phyloP scores from a whole-genome alignment of 2,113 vertebrate genomes.

The Osmerus eperlanus region DNA sequence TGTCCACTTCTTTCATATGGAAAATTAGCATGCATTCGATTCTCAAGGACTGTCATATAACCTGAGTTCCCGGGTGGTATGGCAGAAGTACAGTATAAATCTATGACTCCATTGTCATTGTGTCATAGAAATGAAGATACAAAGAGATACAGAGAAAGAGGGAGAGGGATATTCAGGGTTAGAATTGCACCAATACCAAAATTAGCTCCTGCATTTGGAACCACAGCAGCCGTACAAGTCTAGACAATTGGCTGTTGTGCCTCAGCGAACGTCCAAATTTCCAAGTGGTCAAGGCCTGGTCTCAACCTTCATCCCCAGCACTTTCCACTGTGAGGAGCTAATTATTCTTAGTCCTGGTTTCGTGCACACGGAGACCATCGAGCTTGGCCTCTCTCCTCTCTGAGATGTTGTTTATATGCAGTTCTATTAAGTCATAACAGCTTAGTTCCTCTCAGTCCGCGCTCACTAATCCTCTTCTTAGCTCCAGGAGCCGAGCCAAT shows the following conservation, averaged over 20 bases:
- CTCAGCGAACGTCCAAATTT: slow-evolving; percentile 31
- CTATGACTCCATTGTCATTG: too few species aligned
- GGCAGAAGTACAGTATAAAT: too few species aligned
- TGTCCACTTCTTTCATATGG: not conserved
- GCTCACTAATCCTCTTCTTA: slow-evolving; percentile 63
- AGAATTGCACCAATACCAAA: too few species aligned
- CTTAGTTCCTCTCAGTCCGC: slow-evolving; percentile 68
- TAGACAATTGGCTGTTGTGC: not conserved
- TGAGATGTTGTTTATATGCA: slow-evolving; percentile 70
- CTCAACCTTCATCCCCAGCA: slow-evolving; percentile 19
- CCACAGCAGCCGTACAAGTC: not conserved
- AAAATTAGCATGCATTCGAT: too few species aligned
- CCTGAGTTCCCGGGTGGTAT: too few species aligned
- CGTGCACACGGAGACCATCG: slow-evolving; percentile 54
- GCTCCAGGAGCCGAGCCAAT: slow-evolving; percentile 52
- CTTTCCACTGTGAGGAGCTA: slow-evolving; percentile 33
- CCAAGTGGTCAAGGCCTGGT: slow-evolving; percentile 9
- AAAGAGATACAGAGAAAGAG: too few species aligned
- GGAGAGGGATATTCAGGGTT: too few species aligned
- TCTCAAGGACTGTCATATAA: too few species aligned
- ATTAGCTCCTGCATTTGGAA: not conserved
- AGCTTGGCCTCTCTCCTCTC: slow-evolving; percentile 57
- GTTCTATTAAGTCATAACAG: slow-evolving; percentile 70
- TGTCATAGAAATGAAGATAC: too few species aligned
- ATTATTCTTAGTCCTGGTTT: slow-evolving; percentile 46